Base-by-base conservation (phyloP, 2,888 invertebrate genomes). In the Pantelozetes paolii region DNA sequence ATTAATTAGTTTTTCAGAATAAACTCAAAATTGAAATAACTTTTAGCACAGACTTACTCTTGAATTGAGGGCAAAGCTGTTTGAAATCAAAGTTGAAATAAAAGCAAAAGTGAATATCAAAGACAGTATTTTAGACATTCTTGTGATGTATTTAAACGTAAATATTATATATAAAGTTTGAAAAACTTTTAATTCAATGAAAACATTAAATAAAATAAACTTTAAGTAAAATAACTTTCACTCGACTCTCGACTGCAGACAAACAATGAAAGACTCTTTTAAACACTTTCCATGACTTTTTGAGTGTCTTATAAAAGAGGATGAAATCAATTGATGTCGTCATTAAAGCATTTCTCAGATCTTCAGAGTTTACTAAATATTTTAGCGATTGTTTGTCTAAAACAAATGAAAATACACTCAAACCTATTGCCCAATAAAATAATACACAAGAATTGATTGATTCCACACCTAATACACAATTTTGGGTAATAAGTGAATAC, bases 51-150 rank as follows among this genome's bases (percentile, higher is more conserved):
- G 2, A 20, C 54, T 30, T 59, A 64, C 64, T 15, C 64, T 18
- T 1, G 36, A 36, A 1, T 64, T 64, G 1, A n/a, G 6, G 9
- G 36, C 36, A 8, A 36, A 36, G 36, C n/a, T 64, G 1, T 20
- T n/a, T n/a, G 64, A 64, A 13, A 64, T 13, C 36, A 64, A 8
- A 64, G 64, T n/a, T 64, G 36, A 64, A 13, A 64, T 20, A 18
- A 64, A 5, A 36, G 30, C n/a, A 36, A 64, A 20, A 36, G 40
- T 15, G 1, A 64, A 8, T 2, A 64, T 36, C 1, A 18, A n/a
- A 20, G 18, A 18, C 36, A 64, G 3, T 9, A 2, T 8, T 36
- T 36, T 32, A 18, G 36, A n/a, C 64, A 64, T 64, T 36, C 20
- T 36, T 64, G 26, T 26, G 18, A n/a, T n/a, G n/a, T n/a, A n/a